Evolutionary conservation across 2,888 invertebrate species (phyloP), one percentile per base, ranked within the genome.

Genomic region (Volucella bombylans): DNA sequence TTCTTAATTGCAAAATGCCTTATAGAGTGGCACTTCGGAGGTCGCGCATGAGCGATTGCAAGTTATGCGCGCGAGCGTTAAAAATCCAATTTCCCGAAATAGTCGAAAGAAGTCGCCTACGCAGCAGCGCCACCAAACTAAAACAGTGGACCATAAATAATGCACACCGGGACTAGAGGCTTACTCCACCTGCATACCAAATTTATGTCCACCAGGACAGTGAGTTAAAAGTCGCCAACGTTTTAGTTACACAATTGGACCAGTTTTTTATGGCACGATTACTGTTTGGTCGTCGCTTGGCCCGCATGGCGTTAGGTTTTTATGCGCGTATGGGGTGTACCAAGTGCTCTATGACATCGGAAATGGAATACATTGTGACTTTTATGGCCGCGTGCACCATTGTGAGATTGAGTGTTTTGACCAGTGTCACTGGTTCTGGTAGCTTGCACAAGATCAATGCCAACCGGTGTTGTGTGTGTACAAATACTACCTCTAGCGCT

Each of bases 391-490:
- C 52, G 57, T 54, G 65, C 49, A 47, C 52, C 18, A 49, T 65
- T 57, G 65, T 47, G 47, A 74, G 83, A 83, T 79, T 74, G 83
- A 83, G 83, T 79, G 74, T 79, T 83, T 79, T 79, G 83, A 79
- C 79, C 74, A 79, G 83, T 83, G 83, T 79, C 83, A 79, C 74
- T 80, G 69, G 79, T 79, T 83, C 80, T 83, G 71, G 71, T 76
- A 61, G 79, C 79, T 59, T 74, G 74, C 69, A 61, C 83, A 83
- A 83, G 83, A 83, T 83, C 83, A 83, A 71, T 83, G 83, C 79
- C 79, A 83, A 79, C 69, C 54, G 23, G 69, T 69, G 77, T 47
- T 18, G 74, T 54, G 47, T 45, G 62, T 9, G 9, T n/a, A 31
- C 31, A 6, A 31, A 31, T 6, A 3, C 31, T 12, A n/a, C 62